Evolutionary conservation across 2,113 vertebrate genomes (phyloP), one percentile per base, ranked within the genome.

Genomic region (Channa argus): DNA sequence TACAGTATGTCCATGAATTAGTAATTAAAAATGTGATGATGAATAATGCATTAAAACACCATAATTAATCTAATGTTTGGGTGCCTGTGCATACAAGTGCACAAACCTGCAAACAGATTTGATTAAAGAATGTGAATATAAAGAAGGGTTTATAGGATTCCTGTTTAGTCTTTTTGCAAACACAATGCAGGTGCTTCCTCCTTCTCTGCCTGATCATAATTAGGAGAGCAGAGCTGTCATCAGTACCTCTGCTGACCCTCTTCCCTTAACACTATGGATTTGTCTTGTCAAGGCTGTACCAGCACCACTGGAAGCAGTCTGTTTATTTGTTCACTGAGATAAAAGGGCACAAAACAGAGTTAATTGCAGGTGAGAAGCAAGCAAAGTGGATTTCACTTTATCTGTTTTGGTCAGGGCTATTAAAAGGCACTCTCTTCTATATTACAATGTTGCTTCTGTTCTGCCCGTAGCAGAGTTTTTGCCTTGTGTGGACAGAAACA

Each of bases 141-240:
- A 47, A 46, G 12, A 39, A 14, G 10, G 43, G 9, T 74, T 38
- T 12, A 10, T n/a, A 41, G 37, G 38, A 65, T 72, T 71, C 13
- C 46, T 51, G 39, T 59, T 55, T 12, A 61, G 38, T 55, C 39
- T 71, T 36, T 52, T 66, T 60, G n/a, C 74, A 64, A 76, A 82
- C 77, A 80, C 83, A 87, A 56, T 10, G 1, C 85, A 83, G 83
- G 74, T 82, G 87, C 45, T 39, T 69, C 66, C 41, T 37, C 63
- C 65, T 52, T 77, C 61, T 49, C 55, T 63, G 51, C 46, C 71
- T 78, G 64, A 79, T 87, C 79, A 58, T 84, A 87, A 85, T 89
- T 84, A 85, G 75, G 82, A 43, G n/a, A 79, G 63, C 85, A 69
- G 87, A 88, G 84, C 87, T 90, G 87, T 79, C 6, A 15, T 44